A percentile compares a stretch with the other conserved stretches of the same genome.
These are phyloP conservation scores for Phrynosoma platyrhinos DNA, from an alignment of 2,113 vertebrate genomes.

Conservation along the genomic window DNA sequence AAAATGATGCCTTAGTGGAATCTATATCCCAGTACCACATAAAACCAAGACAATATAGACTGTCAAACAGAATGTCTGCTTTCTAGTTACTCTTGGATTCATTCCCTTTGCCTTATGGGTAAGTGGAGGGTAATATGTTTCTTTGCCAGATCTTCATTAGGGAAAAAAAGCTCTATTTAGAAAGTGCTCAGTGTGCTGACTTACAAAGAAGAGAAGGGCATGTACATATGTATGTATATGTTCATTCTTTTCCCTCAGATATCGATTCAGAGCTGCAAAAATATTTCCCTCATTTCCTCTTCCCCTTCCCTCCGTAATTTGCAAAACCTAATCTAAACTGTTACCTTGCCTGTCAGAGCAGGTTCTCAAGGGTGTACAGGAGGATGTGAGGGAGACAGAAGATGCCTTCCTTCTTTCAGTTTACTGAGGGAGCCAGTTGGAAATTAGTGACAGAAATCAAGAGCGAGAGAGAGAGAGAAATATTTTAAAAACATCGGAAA, in stretches of 20 bases:
- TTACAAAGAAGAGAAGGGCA: not conserved
- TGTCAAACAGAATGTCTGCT: constrained; percentile 1
- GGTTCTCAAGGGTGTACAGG: no score
- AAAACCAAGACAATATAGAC: not conserved
- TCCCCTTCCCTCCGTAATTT: no score
- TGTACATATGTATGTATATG: not conserved
- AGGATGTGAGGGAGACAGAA: no score
- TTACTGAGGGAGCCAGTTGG: no score
- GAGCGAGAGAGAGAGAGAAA: no score
- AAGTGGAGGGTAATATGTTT: constrained; percentile 11
- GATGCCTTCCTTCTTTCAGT: no score
- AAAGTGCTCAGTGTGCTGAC: not conserved
- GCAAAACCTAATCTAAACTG: no score
- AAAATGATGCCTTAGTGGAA: constrained; percentile 30
- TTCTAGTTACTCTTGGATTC: not conserved
- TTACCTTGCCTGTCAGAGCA: no score
- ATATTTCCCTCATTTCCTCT: no score
- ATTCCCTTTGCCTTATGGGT: constrained; percentile 7
- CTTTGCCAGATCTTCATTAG: constrained; percentile 43
- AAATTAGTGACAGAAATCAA: no score
- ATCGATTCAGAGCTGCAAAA: not conserved
- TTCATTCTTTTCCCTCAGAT: not conserved
- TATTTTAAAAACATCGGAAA: no score
- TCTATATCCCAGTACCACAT: not conserved
- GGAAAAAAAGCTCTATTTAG: constrained; percentile 35